A percentile compares a stretch with the other conserved stretches of the same genome.
Conservation (phyloP, 2,113 vertebrate genomes). For the Numenius arquata region DNA sequence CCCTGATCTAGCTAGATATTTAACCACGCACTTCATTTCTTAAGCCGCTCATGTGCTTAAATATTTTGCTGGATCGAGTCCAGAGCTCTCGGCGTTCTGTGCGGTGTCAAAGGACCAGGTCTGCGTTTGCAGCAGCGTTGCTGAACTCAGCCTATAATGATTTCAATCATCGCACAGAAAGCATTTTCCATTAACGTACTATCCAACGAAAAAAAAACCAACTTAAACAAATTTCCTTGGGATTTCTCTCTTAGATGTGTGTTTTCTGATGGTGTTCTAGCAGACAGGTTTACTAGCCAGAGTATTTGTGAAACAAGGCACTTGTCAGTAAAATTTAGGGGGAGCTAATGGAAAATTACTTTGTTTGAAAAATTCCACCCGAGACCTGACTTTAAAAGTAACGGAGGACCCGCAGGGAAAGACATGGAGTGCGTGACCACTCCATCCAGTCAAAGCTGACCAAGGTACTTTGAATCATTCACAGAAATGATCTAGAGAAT, state of each 20-base stretch:
- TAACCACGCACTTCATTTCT: slow-evolving; percentile 16
- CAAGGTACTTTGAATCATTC: background rate
- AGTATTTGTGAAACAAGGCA: background rate
- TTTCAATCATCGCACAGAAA: background rate
- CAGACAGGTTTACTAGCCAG: background rate
- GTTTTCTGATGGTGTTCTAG: background rate
- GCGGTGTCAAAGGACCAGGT: slow-evolving; percentile 14
- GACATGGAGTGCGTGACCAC: background rate
- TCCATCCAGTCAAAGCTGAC: background rate
- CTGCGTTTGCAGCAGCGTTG: background rate
- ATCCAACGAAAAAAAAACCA: background rate
- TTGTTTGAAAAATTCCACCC: background rate
- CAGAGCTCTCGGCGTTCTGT: background rate
- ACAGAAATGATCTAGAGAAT: slow-evolving; percentile 17
- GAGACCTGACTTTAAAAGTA: background rate
- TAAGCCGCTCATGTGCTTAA: slow-evolving; percentile 8
- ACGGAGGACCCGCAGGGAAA: background rate
- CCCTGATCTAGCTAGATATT: slow-evolving; percentile 23
- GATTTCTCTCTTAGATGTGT: background rate
- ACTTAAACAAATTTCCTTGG: background rate
- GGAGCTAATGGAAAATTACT: background rate
- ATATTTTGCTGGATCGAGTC: slow-evolving; percentile 20
- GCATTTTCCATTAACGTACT: background rate
- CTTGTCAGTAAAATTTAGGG: background rate
- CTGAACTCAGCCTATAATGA: background rate